Evolutionary conservation across 1,140 invertebrate genomes (phyloP).

Genomic region (Formica exsecta): DNA sequence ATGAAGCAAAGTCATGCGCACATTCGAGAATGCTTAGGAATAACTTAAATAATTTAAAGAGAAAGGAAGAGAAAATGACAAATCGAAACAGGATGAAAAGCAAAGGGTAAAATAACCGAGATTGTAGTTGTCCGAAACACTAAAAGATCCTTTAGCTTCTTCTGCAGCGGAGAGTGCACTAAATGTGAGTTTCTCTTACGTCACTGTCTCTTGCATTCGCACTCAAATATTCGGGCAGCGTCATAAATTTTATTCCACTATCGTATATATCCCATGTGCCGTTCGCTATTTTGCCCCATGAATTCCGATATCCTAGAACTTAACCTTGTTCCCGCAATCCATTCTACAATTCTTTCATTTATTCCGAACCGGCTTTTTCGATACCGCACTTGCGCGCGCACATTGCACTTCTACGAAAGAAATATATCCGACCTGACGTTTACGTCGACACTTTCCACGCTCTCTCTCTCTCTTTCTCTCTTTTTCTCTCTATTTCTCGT

Average conservation of each 20-base stretch:
- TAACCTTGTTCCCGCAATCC: constrained; percentile 74
- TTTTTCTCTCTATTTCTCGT: constrained; percentile 29
- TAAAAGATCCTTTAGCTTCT: constrained; percentile 19
- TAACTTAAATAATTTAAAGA: constrained; percentile 24
- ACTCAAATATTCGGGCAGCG: constrained; percentile 27
- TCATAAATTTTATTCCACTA: constrained; percentile 53
- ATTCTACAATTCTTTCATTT: constrained; percentile 69
- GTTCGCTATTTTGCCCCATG: constrained; percentile 61
- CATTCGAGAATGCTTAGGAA: background rate
- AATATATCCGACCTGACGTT: constrained; percentile 50
- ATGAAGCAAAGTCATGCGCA: constrained; percentile 6
- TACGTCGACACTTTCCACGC: background rate
- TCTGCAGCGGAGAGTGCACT: background rate
- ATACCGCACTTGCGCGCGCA: constrained; percentile 6
- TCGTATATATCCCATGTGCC: constrained; percentile 9
- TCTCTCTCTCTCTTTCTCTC: background rate
- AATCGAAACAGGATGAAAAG: background rate
- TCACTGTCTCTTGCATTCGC: constrained; percentile 25
- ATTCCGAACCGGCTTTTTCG: constrained; percentile 57
- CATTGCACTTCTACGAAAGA: constrained; percentile 33
- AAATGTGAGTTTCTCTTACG: constrained; percentile 26
- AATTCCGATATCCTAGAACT: constrained; percentile 75
- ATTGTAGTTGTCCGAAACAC: constrained; percentile 15
- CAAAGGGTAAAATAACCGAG: constrained; percentile 31
- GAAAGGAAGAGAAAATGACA: background rate